These are phyloP conservation scores for Oreortyx pictus DNA, from an alignment of 2,797 vertebrate species.

Conservation along the genomic window DNA sequence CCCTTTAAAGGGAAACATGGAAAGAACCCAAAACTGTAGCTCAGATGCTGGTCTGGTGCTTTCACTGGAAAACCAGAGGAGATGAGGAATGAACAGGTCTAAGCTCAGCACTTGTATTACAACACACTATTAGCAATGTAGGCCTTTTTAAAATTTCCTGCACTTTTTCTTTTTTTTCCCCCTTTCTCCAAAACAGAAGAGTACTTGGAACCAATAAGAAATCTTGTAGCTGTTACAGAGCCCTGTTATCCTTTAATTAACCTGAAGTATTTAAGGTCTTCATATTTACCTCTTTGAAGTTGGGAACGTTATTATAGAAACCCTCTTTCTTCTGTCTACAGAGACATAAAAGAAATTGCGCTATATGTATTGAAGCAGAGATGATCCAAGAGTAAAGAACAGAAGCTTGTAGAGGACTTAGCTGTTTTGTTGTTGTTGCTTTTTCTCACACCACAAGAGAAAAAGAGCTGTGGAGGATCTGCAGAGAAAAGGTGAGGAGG, in stretches of 20 bases:
- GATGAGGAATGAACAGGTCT: accelerated
- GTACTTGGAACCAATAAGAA: not conserved
- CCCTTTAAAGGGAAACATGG: not conserved
- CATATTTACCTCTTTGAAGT: not conserved
- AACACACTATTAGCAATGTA: accelerated
- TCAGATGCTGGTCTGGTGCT: not conserved
- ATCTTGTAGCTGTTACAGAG: not conserved
- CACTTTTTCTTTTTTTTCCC: not conserved
- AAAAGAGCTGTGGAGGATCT: not conserved
- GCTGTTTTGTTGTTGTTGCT: not conserved
- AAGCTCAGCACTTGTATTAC: not conserved
- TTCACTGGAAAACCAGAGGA: too few species aligned
- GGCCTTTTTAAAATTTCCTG: not conserved
- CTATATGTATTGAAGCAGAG: not conserved
- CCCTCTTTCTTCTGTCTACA: not conserved
- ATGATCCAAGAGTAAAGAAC: not conserved
- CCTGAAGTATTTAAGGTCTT: not conserved
- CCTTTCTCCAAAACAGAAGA: not conserved
- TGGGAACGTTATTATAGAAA: not conserved
- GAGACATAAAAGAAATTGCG: not conserved
- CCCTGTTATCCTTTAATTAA: not conserved
- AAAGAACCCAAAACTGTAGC: accelerated
- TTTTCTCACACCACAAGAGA: not conserved
- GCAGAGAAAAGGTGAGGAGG: not conserved
- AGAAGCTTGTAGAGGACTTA: not conserved